phyloP scores from a whole-genome alignment of 2,797 vertebrate genomes.

The Pristis pectinata region DNA sequence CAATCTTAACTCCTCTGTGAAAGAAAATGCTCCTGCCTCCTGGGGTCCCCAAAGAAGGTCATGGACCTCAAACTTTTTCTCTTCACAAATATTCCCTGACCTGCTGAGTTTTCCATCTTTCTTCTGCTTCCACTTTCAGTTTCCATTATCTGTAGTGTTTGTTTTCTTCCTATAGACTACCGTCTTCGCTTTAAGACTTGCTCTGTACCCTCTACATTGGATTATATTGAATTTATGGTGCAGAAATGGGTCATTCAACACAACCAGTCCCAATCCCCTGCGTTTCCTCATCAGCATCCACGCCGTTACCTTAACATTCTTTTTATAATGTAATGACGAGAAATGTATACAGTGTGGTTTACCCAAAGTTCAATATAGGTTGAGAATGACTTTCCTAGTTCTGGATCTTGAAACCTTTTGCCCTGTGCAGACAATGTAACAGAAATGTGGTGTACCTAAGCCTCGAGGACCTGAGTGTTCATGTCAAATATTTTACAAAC shows the following conservation, averaged over 20 bases:
- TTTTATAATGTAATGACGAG: no score
- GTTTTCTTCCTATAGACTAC: not conserved
- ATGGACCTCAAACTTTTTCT: not conserved
- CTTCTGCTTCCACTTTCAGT: not conserved
- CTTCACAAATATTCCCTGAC: not conserved
- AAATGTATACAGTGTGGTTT: no score
- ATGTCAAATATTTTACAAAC: not conserved
- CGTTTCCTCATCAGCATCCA: no score
- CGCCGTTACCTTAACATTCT: no score
- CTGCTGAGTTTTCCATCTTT: not conserved
- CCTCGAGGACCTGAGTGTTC: not conserved
- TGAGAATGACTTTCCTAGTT: no score
- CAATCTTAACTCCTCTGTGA: not conserved
- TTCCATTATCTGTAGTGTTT: not conserved
- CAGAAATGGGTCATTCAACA: no score
- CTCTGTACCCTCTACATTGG: not conserved
- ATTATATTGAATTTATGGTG: no score
- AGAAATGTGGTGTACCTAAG: not conserved
- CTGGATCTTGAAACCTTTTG: not conserved
- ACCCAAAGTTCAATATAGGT: no score
- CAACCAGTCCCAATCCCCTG: no score
- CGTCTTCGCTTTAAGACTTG: not conserved
- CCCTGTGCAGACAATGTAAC: not conserved
- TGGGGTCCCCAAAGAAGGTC: not conserved
- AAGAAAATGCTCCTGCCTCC: not conserved